These are phyloP conservation scores for Parapristionchus giblindavisi DNA, from an alignment of 2,888 invertebrate species.

Conservation along the genomic window DNA sequence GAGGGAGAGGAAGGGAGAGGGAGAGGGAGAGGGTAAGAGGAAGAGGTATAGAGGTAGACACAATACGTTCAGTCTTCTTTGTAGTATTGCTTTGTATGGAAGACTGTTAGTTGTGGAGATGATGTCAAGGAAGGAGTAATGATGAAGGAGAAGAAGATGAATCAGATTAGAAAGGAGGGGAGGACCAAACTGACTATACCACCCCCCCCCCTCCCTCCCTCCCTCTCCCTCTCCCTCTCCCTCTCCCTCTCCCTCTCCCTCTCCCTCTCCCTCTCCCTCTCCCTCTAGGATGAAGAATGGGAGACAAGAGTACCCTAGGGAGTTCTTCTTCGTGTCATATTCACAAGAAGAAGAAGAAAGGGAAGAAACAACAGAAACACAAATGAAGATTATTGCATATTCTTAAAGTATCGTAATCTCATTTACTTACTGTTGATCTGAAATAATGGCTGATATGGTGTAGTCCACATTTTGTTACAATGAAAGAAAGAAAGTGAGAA, in stretches of 20 bases:
- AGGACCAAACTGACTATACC: too few species aligned
- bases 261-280: slow-evolving; percentile 7
- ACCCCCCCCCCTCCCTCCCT: too few species aligned
- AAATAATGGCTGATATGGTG: too few species aligned
- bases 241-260: slow-evolving; percentile 6
- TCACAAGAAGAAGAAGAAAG: background rate
- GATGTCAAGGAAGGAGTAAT: background rate
- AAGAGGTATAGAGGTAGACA: background rate
- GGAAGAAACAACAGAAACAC: slow-evolving; percentile 6
- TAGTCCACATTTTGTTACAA: too few species aligned
- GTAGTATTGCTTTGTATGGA: background rate
- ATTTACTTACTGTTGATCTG: too few species aligned
- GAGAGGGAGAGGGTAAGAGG: slow-evolving; percentile 2
- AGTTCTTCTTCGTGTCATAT: background rate
- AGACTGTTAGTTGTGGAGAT: slow-evolving; percentile 12
- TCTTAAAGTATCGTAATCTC: too few species aligned
- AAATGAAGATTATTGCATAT: too few species aligned
- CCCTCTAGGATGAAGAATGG: slow-evolving; percentile 17
- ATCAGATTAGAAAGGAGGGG: slow-evolving; percentile 25
- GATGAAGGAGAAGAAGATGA: slow-evolving; percentile 3
- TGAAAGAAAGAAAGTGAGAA: too few species aligned
- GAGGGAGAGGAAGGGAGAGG: background rate
- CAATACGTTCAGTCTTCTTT: background rate
- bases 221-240: slow-evolving; percentile 1
- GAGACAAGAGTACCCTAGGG: slow-evolving; percentile 35